These are phyloP conservation scores for Napeogenes sylphis DNA, from an alignment of 2,888 invertebrate species.

Conservation along the genomic window DNA sequence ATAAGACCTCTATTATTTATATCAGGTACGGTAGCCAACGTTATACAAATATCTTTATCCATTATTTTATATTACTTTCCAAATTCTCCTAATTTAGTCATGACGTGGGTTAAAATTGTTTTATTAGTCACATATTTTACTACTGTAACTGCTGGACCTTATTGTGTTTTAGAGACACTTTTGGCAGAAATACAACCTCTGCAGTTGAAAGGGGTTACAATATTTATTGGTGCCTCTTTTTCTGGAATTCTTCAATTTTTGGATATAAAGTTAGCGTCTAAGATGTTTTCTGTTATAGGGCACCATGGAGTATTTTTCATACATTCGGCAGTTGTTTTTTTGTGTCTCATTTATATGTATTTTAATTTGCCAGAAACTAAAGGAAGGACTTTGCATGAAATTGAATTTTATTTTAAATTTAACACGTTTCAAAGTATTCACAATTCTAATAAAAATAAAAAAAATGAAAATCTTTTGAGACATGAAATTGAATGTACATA, in stretches of 20 bases:
- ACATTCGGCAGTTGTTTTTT: slow-evolving; percentile 28
- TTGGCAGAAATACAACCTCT: slow-evolving; percentile 37
- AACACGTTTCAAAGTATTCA: slow-evolving; percentile 16
- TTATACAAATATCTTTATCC: slow-evolving; percentile 22
- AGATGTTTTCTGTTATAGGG: slow-evolving; percentile 33
- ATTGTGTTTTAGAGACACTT: slow-evolving; percentile 35
- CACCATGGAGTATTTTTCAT: slow-evolving; percentile 39
- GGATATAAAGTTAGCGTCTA: slow-evolving; percentile 32
- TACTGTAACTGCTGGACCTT: slow-evolving; percentile 34
- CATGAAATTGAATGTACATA: no score
- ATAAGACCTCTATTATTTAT: slow-evolving; percentile 26
- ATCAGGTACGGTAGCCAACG: slow-evolving; percentile 25
- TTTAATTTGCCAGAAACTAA: slow-evolving; percentile 39
- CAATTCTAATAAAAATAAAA: neutral
- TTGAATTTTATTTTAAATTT: slow-evolving; percentile 38
- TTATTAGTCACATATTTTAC: slow-evolving; percentile 35
- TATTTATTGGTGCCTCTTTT: slow-evolving; percentile 29
- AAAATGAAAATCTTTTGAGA: neutral
- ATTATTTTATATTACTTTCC: slow-evolving; percentile 24
- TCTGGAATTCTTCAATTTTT: slow-evolving; percentile 32
- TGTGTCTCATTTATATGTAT: slow-evolving; percentile 36
- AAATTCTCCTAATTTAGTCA: slow-evolving; percentile 13
- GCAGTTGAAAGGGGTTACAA: slow-evolving; percentile 34
- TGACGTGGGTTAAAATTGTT: slow-evolving; percentile 26
- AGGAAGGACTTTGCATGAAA: slow-evolving; percentile 38